Percentiles rank a stretch among this genome's conserved stretches.
Evolutionary conservation across 2,888 invertebrate genomes (phyloP).

Genomic region (Melolontha melolontha): DNA sequence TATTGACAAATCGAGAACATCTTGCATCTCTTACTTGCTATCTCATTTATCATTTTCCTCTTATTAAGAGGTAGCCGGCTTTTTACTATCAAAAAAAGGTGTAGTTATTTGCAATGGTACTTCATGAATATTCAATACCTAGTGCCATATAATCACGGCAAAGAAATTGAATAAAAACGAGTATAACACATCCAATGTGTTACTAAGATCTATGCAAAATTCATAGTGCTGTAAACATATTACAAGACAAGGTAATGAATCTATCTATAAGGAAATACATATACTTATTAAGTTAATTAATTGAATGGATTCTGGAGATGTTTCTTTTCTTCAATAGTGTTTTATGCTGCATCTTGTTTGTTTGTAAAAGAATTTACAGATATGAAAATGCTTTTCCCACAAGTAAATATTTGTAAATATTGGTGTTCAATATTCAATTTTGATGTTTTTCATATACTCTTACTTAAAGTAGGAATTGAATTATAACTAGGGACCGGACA

Average conservation of each 20-base stretch:
- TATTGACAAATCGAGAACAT: constrained; percentile 26
- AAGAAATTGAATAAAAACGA: constrained; percentile 12
- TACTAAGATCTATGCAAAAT: not conserved
- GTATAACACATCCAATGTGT: not conserved
- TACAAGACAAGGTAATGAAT: constrained; percentile 7
- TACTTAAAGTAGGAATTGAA: too few relatives aligned
- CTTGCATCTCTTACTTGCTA: constrained; percentile 12
- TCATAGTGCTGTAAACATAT: constrained; percentile 1
- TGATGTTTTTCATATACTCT: too few relatives aligned
- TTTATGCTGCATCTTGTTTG: too few relatives aligned
- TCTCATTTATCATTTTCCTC: constrained; percentile 10
- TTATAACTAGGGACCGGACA: too few relatives aligned
- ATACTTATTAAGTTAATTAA: constrained; percentile 5
- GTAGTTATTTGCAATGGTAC: constrained; percentile 6
- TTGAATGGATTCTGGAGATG: not conserved
- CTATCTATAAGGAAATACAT: constrained; percentile 11
- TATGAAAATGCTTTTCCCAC: too few relatives aligned
- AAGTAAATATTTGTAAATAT: too few relatives aligned
- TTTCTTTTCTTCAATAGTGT: not conserved
- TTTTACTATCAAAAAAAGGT: constrained; percentile 11
- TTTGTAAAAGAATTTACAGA: too few relatives aligned
- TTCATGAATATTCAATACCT: constrained; percentile 20
- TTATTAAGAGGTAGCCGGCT: constrained; percentile 14
- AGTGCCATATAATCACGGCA: not conserved
- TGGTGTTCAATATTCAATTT: too few relatives aligned